phyloP scores from a whole-genome alignment of 2,888 invertebrate species.

The Sepiola atlantica region DNA sequence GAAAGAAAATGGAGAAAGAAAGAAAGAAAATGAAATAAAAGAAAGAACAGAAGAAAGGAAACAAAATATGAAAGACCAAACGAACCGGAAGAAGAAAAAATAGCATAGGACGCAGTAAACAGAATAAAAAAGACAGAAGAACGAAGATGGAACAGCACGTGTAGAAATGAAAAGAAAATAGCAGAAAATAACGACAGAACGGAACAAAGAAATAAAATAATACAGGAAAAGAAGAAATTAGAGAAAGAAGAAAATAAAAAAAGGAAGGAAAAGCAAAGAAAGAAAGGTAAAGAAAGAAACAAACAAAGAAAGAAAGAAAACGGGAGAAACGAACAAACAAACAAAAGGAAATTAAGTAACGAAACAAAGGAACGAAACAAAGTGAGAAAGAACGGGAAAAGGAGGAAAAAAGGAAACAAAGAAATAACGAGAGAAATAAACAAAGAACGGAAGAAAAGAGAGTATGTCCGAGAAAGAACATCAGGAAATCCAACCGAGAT shows the following conservation, averaged over 20 bases:
- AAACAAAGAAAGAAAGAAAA: not conserved
- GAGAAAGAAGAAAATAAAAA: not conserved
- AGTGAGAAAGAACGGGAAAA: not conserved
- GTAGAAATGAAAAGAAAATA: not conserved
- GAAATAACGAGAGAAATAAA: not conserved
- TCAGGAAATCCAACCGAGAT: not conserved
- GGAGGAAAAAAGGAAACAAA: not conserved
- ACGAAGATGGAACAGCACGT: not conserved
- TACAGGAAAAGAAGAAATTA: not conserved
- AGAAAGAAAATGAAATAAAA: not conserved
- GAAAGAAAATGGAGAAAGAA: too few relatives aligned
- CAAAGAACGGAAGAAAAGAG: not conserved
- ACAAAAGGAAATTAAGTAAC: not conserved
- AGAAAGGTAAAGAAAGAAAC: not conserved
- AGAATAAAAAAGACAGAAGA: not conserved
- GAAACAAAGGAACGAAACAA: too few relatives aligned
- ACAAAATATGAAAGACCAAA: not conserved
- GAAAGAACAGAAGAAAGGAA: not conserved
- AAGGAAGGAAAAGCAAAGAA: not conserved
- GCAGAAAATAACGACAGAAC: not conserved
- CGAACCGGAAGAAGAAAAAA: not conserved
- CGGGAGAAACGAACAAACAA: not conserved
- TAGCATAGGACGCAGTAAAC: not conserved
- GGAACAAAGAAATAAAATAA: not conserved
- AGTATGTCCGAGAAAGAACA: not conserved